A percentile compares a stretch with the other conserved stretches of the same genome.
These are phyloP conservation scores for Volucella inanis DNA, from an alignment of 2,888 invertebrate species.

Conservation along the genomic window DNA sequence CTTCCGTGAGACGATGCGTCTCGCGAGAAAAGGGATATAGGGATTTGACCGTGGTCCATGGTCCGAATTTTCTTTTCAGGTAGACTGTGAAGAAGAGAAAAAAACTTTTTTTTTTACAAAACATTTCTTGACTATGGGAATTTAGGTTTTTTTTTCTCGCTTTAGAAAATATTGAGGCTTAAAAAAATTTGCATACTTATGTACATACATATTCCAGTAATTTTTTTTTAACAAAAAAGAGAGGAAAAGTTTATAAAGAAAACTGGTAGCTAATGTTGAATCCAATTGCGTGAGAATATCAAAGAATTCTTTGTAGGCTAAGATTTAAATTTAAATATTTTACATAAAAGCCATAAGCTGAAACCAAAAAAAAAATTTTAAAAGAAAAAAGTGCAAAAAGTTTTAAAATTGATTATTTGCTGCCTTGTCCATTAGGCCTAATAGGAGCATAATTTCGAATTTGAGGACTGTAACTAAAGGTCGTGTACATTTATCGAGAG, in stretches of 20 bases:
- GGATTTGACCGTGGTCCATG: slow-evolving; percentile 72
- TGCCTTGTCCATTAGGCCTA: too few species aligned
- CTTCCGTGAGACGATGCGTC: slow-evolving; percentile 54
- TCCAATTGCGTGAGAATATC: slow-evolving; percentile 44
- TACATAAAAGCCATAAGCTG: too few species aligned
- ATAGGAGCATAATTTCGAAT: too few species aligned
- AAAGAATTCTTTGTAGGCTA: not conserved
- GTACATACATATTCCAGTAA: not conserved
- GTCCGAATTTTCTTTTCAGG: slow-evolving; percentile 65
- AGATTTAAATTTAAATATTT: too few species aligned
- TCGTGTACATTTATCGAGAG: too few species aligned
- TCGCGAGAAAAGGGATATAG: slow-evolving; percentile 61
- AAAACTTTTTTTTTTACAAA: slow-evolving; percentile 12
- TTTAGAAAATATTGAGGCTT: slow-evolving; percentile 35
- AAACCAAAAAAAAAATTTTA: too few species aligned
- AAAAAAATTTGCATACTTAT: slow-evolving; percentile 65
- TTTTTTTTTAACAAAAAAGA: slow-evolving; percentile 25
- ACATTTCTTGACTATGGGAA: slow-evolving; percentile 59
- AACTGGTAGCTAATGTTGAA: not conserved
- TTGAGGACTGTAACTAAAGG: too few species aligned
- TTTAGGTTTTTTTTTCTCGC: slow-evolving; percentile 38
- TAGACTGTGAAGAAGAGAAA: slow-evolving; percentile 48
- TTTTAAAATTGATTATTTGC: too few species aligned
- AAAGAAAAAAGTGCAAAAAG: too few species aligned
- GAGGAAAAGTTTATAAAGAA: slow-evolving; percentile 20